These are phyloP conservation scores for Gasteruption jaculator DNA, from an alignment of 2,888 invertebrate genomes.

Conservation along the genomic window DNA sequence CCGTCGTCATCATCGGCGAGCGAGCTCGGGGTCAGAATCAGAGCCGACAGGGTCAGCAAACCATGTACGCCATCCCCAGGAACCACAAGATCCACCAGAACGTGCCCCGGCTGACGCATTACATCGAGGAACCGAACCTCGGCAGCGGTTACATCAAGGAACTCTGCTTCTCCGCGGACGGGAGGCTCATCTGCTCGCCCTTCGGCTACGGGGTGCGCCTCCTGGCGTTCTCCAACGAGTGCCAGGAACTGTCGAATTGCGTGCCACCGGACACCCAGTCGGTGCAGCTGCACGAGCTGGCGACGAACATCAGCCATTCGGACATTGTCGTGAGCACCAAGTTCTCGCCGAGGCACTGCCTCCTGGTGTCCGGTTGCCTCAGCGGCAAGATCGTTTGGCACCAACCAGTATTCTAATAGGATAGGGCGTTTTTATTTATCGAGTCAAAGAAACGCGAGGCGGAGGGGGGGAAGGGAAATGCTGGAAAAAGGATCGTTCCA, in stretches of 20 bases:
- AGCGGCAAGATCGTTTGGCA: slow-evolving; percentile 88
- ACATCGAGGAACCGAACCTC: slow-evolving; percentile 79
- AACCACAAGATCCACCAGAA: slow-evolving; percentile 64
- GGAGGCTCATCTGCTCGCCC: slow-evolving; percentile 85
- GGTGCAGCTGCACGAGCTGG: slow-evolving; percentile 62
- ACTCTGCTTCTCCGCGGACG: slow-evolving; percentile 85
- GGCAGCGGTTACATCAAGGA: slow-evolving; percentile 93
- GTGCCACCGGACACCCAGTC: slow-evolving; percentile 54
- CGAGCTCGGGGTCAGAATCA: slow-evolving; percentile 36
- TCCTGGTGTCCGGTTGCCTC: slow-evolving; percentile 87
- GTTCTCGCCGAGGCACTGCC: slow-evolving; percentile 82
- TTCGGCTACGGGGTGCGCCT: slow-evolving; percentile 83
- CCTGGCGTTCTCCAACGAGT: slow-evolving; percentile 71
- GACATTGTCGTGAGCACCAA: slow-evolving; percentile 85
- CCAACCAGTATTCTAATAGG: slow-evolving; percentile 60
- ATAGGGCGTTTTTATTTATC: too few species aligned
- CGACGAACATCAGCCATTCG: slow-evolving; percentile 69
- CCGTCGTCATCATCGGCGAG: slow-evolving; percentile 47
- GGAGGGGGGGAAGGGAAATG: too few species aligned
- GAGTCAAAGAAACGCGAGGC: too few species aligned
- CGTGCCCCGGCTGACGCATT: slow-evolving; percentile 75
- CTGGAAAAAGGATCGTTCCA: too few species aligned
- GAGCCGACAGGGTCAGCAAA: slow-evolving; percentile 37
- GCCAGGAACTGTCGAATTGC: slow-evolving; percentile 73
- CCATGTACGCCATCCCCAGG: slow-evolving; percentile 44